A percentile compares a stretch with the other conserved stretches of the same genome.
These are phyloP conservation scores for Acanthurus lineatus DNA, from an alignment of 2,797 vertebrate species.

Conservation along the genomic window DNA sequence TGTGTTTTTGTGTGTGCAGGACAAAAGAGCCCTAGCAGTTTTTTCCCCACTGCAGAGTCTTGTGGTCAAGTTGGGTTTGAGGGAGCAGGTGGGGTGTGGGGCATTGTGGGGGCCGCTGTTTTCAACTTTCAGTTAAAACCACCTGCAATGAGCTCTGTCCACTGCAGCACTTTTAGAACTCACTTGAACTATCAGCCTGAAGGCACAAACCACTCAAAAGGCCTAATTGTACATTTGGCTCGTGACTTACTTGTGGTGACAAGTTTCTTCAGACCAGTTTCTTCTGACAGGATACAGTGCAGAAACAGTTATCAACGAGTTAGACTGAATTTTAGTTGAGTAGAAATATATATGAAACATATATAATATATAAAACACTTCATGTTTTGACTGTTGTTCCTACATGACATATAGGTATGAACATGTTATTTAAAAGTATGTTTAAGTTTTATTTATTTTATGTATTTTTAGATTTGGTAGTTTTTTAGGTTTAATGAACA, in stretches of 20 bases:
- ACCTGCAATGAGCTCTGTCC: conserved; percentile 51
- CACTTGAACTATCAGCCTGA: background rate
- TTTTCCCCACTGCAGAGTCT: conserved; percentile 37
- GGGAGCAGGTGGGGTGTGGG: conserved; percentile 17
- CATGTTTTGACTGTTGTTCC: background rate
- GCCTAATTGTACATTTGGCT: background rate
- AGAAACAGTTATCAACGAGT: background rate
- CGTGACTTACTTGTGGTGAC: too few relatives aligned
- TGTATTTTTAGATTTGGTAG: too few relatives aligned
- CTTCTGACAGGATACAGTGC: background rate
- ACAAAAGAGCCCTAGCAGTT: conserved; percentile 37
- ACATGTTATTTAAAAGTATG: too few relatives aligned
- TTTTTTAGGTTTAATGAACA: too few relatives aligned
- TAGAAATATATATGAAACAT: background rate
- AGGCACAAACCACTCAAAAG: background rate
- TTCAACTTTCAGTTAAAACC: conserved; percentile 70
- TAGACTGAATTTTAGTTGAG: background rate
- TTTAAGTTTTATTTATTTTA: too few relatives aligned
- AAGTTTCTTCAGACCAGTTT: too few relatives aligned
- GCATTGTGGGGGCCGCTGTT: conserved; percentile 22
- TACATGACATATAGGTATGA: too few relatives aligned
- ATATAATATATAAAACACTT: background rate
- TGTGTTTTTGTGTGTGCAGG: conserved; percentile 18
- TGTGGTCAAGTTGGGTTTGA: conserved; percentile 75
- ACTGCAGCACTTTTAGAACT: background rate